Base-by-base conservation (phyloP, 1,140 invertebrate species). In the Neodiprion pinetum region DNA sequence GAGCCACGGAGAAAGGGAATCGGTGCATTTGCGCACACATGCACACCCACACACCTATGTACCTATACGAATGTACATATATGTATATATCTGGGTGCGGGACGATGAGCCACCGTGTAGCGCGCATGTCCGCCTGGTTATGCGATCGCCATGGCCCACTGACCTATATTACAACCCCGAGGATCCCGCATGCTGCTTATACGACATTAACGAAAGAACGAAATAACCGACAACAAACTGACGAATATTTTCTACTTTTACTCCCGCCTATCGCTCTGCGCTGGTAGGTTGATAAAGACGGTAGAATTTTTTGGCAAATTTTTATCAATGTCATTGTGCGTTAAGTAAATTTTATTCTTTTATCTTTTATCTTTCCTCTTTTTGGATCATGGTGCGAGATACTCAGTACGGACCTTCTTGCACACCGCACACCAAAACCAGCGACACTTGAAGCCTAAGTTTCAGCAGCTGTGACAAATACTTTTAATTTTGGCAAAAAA, bases 121-220 rank as follows among this genome's bases (percentile, higher is more conserved):
- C 83, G 87, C 86, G 85, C 86, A 88, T 86, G 86, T 87, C 86
- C 83, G 85, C 82, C 83, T 85, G 85, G 83, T 84, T 83, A 82
- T 47, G 67, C 82, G 84, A 87, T 88, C 84, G 86, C 87, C 87
- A 85, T 88, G 87, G 87, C 87, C 87, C 82, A 88, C 87, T 88
- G 85, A 88, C 87, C 87, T 87, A 88, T 88, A 88, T 88, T 87
- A 80, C 81, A 84, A 82, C 74, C 82, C 81, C 80, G 83, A 61
- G 82, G 85, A 83, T 85, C 85, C 84, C 85, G 84, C 83, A 86
- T 86, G 74, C 75, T 40, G 28, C 28, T 40, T 40, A 61, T 61
- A 61, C 53, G 53, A 61, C 53, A 61, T 17, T 17, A 61, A 40
- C 53, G 53, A 61, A 14, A 61, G 53, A 61, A 61, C n/a, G 11